These are phyloP conservation scores for Phodopus roborovskii DNA, from an alignment of 2,113 vertebrate species.

Conservation along the genomic window DNA sequence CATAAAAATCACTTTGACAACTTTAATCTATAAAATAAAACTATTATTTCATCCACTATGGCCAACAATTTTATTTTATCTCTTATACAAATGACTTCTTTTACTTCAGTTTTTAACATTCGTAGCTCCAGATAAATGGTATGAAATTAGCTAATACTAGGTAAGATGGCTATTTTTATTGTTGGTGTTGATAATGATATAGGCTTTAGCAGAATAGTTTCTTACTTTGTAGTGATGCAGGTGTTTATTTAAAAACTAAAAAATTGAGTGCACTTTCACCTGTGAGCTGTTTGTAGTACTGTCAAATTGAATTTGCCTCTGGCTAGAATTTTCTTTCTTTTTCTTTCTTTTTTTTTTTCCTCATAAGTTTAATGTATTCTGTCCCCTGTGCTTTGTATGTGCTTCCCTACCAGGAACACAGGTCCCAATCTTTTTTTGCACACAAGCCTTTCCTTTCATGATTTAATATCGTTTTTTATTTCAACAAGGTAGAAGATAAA, in stretches of 20 bases:
- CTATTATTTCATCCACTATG: conserved; percentile 7
- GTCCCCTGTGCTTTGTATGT: conserved; percentile 1
- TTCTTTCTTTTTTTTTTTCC: background rate
- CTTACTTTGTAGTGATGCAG: conserved; percentile 14
- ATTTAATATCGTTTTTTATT: background rate
- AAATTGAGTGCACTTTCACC: background rate
- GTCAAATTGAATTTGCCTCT: conserved; percentile 28
- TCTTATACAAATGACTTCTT: background rate
- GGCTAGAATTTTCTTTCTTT: conserved; percentile 15
- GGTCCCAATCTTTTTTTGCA: background rate
- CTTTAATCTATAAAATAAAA: conserved; percentile 3
- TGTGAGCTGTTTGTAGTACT: conserved; percentile 39
- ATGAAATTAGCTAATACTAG: background rate
- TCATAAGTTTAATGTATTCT: conserved; percentile 7
- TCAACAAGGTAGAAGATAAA: background rate
- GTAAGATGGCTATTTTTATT: background rate
- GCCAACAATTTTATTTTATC: background rate
- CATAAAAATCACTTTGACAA: background rate
- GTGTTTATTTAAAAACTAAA: conserved; percentile 39
- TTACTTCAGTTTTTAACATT: conserved; percentile 45
- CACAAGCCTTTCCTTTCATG: background rate
- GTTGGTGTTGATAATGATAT: background rate
- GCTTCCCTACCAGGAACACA: background rate
- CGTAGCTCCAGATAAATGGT: background rate
- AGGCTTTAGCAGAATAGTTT: background rate